These are phyloP conservation scores for Muscicapa adusta DNA, from an alignment of 2,113 vertebrate genomes.

Conservation along the genomic window DNA sequence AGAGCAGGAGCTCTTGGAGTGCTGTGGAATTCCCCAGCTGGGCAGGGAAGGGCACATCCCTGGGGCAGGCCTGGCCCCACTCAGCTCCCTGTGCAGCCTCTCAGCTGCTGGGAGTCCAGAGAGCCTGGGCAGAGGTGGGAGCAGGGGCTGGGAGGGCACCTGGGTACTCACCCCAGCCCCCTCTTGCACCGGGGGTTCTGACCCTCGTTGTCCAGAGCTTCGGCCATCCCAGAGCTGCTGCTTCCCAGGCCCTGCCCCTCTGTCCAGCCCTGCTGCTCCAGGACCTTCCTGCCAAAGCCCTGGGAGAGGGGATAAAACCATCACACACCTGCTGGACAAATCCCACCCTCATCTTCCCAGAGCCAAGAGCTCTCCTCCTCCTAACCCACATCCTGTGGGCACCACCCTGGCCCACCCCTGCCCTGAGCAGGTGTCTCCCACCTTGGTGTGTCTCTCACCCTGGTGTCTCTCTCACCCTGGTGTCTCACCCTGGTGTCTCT, in stretches of 20 bases:
- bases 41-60: neutral
- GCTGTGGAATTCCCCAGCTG: neutral
- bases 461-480: no score
- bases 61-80: neutral
- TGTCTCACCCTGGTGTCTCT: constrained; percentile 80
- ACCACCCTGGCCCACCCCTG: neutral
- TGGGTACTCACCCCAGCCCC: constrained; percentile 87
- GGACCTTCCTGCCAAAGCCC: constrained; percentile 91
- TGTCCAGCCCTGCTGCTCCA: constrained; percentile 94
- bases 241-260: constrained; percentile 89
- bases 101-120: neutral
- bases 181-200: constrained; percentile 92
- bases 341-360: neutral
- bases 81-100: neutral
- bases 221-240: constrained; percentile 80
- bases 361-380: neutral
- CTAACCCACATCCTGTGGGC: accelerated
- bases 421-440: no score
- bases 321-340: neutral
- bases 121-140: neutral
- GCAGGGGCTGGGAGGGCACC: neutral
- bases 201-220: constrained; percentile 88
- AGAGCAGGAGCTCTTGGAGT: neutral
- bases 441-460: no score
- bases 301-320: neutral